These are phyloP conservation scores for Ascaphus truei DNA, from an alignment of 2,113 vertebrate species.

Conservation along the genomic window DNA sequence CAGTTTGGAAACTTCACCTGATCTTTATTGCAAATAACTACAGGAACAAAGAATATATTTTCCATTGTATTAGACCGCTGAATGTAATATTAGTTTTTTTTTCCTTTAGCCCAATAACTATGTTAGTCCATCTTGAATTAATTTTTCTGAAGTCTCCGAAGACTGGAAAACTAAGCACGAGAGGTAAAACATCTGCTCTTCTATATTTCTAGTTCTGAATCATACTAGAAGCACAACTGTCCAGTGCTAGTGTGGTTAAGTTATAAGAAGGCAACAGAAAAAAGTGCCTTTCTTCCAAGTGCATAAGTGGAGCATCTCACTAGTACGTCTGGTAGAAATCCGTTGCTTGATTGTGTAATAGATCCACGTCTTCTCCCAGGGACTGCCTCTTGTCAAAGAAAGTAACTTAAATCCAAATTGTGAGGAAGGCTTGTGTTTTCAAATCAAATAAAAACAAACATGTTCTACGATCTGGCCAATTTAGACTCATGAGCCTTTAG, in stretches of 20 bases:
- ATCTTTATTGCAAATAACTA: conserved; percentile 25
- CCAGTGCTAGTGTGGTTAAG: conserved; percentile 51
- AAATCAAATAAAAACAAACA: conserved; percentile 35
- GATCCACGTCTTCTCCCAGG: conserved; percentile 59
- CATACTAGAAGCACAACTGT: conserved; percentile 57
- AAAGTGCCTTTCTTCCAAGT: conserved; percentile 56
- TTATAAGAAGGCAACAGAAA: conserved; percentile 64
- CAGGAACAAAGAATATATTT: conserved; percentile 3
- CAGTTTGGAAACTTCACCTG: background rate
- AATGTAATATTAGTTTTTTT: background rate
- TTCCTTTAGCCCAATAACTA: background rate
- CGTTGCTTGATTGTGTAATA: conserved; percentile 68
- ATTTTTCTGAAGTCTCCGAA: conserved; percentile 7
- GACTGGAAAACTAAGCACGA: conserved; percentile 54
- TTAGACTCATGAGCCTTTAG: conserved; percentile 93
- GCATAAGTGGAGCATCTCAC: conserved; percentile 56
- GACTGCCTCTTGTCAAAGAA: conserved; percentile 54
- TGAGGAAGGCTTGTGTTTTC: conserved; percentile 58
- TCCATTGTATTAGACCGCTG: conserved; percentile 15
- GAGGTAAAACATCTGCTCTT: conserved; percentile 58
- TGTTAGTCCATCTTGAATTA: conserved; percentile 7
- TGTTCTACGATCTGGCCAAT: conserved; percentile 83
- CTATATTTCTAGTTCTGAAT: conserved; percentile 57
- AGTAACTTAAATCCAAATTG: conserved; percentile 52
- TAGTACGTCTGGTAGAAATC: conserved; percentile 61